Evolutionary conservation across 2,797 vertebrate genomes (phyloP).

Genomic region (Alcedo quadribrachys): DNA sequence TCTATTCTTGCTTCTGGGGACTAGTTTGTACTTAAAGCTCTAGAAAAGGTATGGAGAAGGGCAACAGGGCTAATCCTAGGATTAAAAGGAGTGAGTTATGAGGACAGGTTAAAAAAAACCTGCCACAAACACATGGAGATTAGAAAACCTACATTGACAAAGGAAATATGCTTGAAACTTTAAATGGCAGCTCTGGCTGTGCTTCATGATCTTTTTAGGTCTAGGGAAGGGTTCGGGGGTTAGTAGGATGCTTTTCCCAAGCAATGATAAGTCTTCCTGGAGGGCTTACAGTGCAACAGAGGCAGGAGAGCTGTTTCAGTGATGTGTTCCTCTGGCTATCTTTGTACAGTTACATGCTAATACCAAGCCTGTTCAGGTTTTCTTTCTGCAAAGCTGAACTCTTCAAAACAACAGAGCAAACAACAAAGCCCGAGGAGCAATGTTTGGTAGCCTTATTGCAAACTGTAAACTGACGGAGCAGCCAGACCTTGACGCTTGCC

Average conservation of each 20-base stretch:
- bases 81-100: slow-evolving; percentile 60
- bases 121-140: not conserved
- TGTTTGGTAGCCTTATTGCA: not conserved
- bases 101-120: slow-evolving; percentile 32
- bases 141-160: not conserved
- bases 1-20: not conserved
- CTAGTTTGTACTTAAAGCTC: slow-evolving; percentile 21
- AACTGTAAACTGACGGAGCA: not conserved
- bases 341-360: not conserved
- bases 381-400: not conserved
- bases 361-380: not conserved
- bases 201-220: not conserved
- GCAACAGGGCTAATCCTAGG: slow-evolving; percentile 55
- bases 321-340: not conserved
- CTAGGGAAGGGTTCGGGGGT: not conserved
- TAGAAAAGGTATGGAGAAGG: slow-evolving; percentile 42
- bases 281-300: not conserved
- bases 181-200: not conserved
- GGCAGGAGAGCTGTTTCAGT: not conserved
- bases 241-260: not conserved
- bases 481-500: not conserved
- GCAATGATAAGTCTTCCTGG: not conserved
- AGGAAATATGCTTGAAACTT: not conserved
- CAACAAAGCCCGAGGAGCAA: not conserved
- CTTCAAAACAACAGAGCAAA: not conserved